Evolutionary conservation across 2,113 vertebrate species (phyloP).

Genomic region (Stigmatopora nigra): DNA sequence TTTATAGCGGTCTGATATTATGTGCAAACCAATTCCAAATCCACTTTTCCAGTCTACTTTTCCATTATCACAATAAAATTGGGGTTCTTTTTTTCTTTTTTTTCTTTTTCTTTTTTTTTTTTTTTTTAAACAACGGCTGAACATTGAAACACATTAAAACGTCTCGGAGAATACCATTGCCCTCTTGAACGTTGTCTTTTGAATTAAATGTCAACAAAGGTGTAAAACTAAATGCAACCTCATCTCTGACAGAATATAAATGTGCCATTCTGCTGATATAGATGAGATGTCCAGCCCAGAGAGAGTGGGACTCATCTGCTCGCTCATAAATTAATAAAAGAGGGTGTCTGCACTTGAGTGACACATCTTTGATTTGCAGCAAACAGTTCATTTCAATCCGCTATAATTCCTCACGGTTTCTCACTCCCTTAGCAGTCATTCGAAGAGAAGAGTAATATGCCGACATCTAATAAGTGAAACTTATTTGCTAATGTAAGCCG

Average conservation of each 20-base stretch:
- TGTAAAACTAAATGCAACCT: conserved; percentile 69
- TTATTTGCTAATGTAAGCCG: conserved; percentile 36
- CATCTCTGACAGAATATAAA: conserved; percentile 68
- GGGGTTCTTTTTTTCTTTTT: conserved; percentile 23
- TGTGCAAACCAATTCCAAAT: conserved; percentile 67
- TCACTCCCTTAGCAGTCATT: conserved; percentile 27
- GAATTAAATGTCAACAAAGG: conserved; percentile 69
- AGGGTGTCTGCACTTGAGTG: conserved; percentile 59
- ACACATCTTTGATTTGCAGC: conserved; percentile 69
- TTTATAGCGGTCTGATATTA: conserved; percentile 63
- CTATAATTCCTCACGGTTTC: conserved; percentile 49
- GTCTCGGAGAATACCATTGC: conserved; percentile 54
- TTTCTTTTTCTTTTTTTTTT: conserved; percentile 4
- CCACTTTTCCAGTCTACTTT: conserved; percentile 66
- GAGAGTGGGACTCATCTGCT: conserved; percentile 55
- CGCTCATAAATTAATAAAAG: conserved; percentile 62
- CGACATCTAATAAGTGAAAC: conserved; percentile 42
- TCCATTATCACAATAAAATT: conserved; percentile 71
- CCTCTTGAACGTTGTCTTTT: conserved; percentile 64
- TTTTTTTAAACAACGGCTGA: conserved; percentile 56
- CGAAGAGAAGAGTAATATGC: conserved; percentile 18
- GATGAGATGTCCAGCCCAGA: conserved; percentile 44
- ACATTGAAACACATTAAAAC: conserved; percentile 65
- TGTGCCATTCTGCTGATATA: conserved; percentile 66
- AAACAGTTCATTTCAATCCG: conserved; percentile 66